Conservation (phyloP, 2,797 vertebrate genomes). For the Simalia tracyae region DNA sequence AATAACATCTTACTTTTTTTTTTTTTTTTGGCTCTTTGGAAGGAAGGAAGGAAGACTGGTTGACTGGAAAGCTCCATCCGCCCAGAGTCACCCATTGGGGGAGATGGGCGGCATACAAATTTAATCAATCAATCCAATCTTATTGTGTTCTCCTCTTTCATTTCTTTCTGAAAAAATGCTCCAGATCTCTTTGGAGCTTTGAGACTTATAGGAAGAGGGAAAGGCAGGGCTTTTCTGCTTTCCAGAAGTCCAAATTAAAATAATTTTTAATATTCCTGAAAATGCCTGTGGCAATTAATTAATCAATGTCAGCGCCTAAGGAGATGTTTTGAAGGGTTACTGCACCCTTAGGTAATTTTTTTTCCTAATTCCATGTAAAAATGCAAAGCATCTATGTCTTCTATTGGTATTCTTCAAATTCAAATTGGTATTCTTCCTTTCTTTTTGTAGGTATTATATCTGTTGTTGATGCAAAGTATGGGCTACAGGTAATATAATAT, state of each 20-base stretch:
- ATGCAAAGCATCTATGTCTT: background rate
- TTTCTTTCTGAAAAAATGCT: background rate
- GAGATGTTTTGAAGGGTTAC: background rate
- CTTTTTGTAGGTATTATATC: constrained; percentile 87
- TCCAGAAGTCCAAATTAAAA: background rate
- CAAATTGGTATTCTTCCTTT: background rate
- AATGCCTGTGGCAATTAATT: background rate
- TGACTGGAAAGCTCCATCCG: background rate
- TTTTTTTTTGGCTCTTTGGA: background rate
- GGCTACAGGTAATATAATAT: constrained; percentile 81
- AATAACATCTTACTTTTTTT: background rate
- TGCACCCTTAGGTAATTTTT: background rate
- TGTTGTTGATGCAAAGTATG: constrained; percentile 93
- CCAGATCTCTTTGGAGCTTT: background rate
- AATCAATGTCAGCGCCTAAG: background rate
- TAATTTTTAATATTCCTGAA: background rate
- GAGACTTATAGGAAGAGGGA: background rate
- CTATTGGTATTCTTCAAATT: background rate
- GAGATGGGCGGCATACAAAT: too few relatives aligned
- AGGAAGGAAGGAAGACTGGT: background rate
- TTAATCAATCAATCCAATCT: too few relatives aligned
- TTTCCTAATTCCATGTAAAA: background rate
- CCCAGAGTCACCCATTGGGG: too few relatives aligned
- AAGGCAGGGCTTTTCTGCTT: background rate
- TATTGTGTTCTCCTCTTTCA: background rate